These are phyloP conservation scores for Oligia latruncula DNA, from an alignment of 2,888 invertebrate genomes.

Conservation along the genomic window DNA sequence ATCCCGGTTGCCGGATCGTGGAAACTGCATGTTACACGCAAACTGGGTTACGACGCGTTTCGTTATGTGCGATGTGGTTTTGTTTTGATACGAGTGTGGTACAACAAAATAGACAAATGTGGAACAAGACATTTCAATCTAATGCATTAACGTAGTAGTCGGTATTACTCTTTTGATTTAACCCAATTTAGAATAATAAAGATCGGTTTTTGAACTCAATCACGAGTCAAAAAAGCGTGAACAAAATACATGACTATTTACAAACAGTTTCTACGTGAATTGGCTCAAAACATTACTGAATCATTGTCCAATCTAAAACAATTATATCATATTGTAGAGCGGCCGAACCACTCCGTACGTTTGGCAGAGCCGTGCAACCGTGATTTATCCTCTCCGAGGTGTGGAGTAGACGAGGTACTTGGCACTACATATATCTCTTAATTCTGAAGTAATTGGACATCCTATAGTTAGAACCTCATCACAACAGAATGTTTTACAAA, in stretches of 20 bases:
- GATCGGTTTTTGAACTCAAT: slow-evolving; percentile 3
- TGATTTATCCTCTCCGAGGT: slow-evolving; percentile 65
- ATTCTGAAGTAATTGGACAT: slow-evolving; percentile 56
- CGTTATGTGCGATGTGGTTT: slow-evolving; percentile 29
- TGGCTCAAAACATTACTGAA: slow-evolving; percentile 50
- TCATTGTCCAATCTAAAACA: slow-evolving; percentile 61
- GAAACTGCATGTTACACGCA: slow-evolving; percentile 49
- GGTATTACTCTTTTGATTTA: not conserved
- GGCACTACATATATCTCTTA: slow-evolving; percentile 57
- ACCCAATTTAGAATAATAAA: slow-evolving; percentile 7
- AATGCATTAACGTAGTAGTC: not conserved
- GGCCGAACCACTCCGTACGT: slow-evolving; percentile 27
- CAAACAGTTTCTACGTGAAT: slow-evolving; percentile 33
- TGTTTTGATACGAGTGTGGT: slow-evolving; percentile 19
- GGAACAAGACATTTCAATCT: not conserved
- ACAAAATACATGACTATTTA: slow-evolving; percentile 41
- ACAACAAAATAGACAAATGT: slow-evolving; percentile 2
- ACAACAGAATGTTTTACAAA: slow-evolving; percentile 23
- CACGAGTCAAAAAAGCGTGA: slow-evolving; percentile 17
- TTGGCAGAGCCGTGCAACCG: slow-evolving; percentile 55
- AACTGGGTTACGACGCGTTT: slow-evolving; percentile 57
- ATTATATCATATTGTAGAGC: slow-evolving; percentile 54
- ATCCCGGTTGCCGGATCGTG: slow-evolving; percentile 59
- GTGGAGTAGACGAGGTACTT: slow-evolving; percentile 60
- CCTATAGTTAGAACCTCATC: slow-evolving; percentile 36